Evolutionary conservation across 2,888 invertebrate species (phyloP), one percentile per base, ranked within the genome.

Genomic region (Eretmocerus hayati): DNA sequence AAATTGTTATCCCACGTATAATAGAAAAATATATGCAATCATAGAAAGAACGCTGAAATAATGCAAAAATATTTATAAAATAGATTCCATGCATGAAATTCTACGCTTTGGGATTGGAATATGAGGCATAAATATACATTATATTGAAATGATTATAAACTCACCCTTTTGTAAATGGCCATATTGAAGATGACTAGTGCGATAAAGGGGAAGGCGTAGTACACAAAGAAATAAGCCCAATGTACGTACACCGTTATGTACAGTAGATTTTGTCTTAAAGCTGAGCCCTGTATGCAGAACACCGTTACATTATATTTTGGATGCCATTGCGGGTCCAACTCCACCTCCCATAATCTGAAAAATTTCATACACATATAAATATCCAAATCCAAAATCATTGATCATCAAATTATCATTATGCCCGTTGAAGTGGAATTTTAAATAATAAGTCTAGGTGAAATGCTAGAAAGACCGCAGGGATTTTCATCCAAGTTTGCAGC

Each of bases 141-240:
- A 16, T 4, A 20, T 16, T 26, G 18, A 15, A 3, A n/a, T n/a
- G n/a, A n/a, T n/a, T n/a, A n/a, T n/a, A 42, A 47, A 71, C 75
- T 75, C 78, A 85, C 85, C 75, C 93, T 89, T 58, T 81, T 77
- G 73, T 91, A 92, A 64, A 97, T 95, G 69, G 90, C 85, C 48
- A 85, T 81, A 75, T 97, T 97, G 63, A 96, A 82, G 53, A 89
- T 83, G 39, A 92, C 89, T 59, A 96, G 78, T 54, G 87, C 84
- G 46, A 85, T 77, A 71, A 97, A 91, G 3, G 97, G 97, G 60
- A 96, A 80, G 61, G 92, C 81, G 72, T 95, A 94, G 81, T 94
- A 90, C 62, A 95, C 86, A 55, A 95, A 79, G 62, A 96, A 81
- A 73, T 96, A 95, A 74, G 93, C 79, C 88, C 94, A 94, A 68